Evolutionary conservation across 1,140 invertebrate species (phyloP).

Genomic region (Andrena cerasifolii): DNA sequence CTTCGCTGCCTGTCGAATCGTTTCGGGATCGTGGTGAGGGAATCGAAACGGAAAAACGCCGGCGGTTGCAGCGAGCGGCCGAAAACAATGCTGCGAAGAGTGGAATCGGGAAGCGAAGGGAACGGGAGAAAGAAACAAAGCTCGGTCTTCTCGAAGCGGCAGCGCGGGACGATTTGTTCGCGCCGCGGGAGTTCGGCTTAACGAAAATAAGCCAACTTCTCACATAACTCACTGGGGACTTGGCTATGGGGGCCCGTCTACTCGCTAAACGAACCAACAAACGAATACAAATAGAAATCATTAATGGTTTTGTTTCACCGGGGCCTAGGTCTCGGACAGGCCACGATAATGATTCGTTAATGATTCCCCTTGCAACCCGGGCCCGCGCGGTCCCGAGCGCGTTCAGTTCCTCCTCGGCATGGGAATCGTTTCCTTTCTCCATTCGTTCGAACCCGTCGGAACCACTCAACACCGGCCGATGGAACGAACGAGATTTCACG

Average conservation of each 20-base stretch:
- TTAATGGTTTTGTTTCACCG: conserved; percentile 81
- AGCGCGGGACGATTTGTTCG: conserved; percentile 78
- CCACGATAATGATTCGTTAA: conserved; percentile 78
- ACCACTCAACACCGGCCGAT: conserved; percentile 19
- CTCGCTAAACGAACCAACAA: conserved; percentile 60
- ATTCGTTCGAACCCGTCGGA: background rate
- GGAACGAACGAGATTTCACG: conserved; percentile 72
- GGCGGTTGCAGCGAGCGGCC: background rate
- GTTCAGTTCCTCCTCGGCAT: conserved; percentile 32
- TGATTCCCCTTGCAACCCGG: conserved; percentile 65
- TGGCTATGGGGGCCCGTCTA: conserved; percentile 60
- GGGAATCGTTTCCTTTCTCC: conserved; percentile 47
- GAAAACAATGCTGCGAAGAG: conserved; percentile 26
- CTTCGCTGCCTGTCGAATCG: background rate
- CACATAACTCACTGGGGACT: conserved; percentile 79
- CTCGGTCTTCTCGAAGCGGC: conserved; percentile 54
- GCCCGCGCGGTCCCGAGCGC: background rate
- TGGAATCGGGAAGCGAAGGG: conserved; percentile 55
- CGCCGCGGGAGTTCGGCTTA: conserved; percentile 79
- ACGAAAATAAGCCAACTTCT: conserved; percentile 81
- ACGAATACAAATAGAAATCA: conserved; percentile 81
- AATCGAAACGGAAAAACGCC: conserved; percentile 15
- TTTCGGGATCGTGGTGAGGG: background rate
- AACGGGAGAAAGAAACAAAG: conserved; percentile 71
- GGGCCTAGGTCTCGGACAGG: conserved; percentile 38